Base-by-base conservation (phyloP, 2,888 invertebrate species). In the Eupithecia pulchellata region DNA sequence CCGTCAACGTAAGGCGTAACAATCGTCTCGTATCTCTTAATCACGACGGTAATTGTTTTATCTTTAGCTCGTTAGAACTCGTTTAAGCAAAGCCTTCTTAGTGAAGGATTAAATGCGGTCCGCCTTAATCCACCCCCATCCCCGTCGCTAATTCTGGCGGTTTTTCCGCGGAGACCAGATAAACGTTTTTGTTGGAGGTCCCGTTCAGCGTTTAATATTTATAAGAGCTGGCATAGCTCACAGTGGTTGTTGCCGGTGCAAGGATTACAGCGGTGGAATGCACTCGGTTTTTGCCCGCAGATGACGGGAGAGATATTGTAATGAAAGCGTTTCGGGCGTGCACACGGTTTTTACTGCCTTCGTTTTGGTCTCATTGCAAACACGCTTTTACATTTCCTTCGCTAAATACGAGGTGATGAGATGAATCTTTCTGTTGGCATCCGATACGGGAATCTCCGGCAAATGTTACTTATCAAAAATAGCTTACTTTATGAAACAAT, bases 21-120 rank as follows among this genome's bases (percentile, higher is more conserved):
- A 93, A 94, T 94, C 93, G 93, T 92, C 85, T 87, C 85, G 91
- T 92, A 92, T 92, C 92, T 93, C 92, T 93, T 93, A 93, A 94
- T 94, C 93, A 93, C 92, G 80, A 86, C 89, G 87, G 91, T 94
- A 94, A 94, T 94, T 94, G 94, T 94, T 94, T 94, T 93, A 94
- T 94, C 94, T 93, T 90, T 89, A 92, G 94, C 93, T 93, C 93
- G 93, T 93, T 94, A 94, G 93, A 92, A 93, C 93, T 93, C 93
- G 93, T 93, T 94, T 93, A 93, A 94, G 93, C 89, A 94, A 93
- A 94, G 94, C 93, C 94, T 93, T 93, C 94, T 94, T 94, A 93
- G 92, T 91, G 93, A 93, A 93, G 94, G 94, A 94, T 94, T 94
- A 93, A 93, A 91, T 91, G 92, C 90, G 93, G 94, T 89, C 91